Evolutionary conservation across 2,888 invertebrate genomes (phyloP).

Genomic region (Sinotaia quadrata): DNA sequence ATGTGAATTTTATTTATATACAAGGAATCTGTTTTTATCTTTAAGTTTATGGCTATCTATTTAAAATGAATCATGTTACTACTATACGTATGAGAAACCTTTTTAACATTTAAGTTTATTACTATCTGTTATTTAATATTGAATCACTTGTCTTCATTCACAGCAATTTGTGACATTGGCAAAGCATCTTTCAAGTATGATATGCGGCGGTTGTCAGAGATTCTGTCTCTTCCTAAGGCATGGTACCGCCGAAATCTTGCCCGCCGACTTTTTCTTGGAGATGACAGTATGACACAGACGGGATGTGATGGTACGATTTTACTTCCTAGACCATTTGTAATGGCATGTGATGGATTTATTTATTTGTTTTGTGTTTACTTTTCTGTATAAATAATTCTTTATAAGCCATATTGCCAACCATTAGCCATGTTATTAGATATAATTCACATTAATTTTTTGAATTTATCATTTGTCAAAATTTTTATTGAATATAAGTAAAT

Average conservation of each 20-base stretch:
- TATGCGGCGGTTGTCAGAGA: constrained; percentile 96
- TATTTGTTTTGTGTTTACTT: too few species aligned
- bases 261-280: constrained; percentile 77
- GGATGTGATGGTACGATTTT: constrained; percentile 51
- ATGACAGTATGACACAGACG: constrained; percentile 79
- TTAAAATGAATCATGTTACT: not conserved
- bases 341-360: too few species aligned
- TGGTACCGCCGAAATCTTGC: constrained; percentile 98
- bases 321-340: not conserved
- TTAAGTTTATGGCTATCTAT: not conserved
- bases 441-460: too few species aligned
- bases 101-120: constrained; percentile 2
- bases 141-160: constrained; percentile 22
- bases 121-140: not conserved
- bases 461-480: too few species aligned
- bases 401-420: too few species aligned
- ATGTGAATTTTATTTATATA: too few species aligned
- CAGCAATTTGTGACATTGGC: constrained; percentile 94
- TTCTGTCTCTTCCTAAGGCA: constrained; percentile 97
- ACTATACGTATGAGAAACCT: not conserved
- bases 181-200: constrained; percentile 93
- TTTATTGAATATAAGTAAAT: too few species aligned
- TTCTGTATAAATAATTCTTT: too few species aligned
- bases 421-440: too few species aligned
- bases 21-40: too few species aligned